phyloP scores from a whole-genome alignment of 2,113 vertebrate genomes.

The Gnathonemus echidnorhynchus region DNA sequence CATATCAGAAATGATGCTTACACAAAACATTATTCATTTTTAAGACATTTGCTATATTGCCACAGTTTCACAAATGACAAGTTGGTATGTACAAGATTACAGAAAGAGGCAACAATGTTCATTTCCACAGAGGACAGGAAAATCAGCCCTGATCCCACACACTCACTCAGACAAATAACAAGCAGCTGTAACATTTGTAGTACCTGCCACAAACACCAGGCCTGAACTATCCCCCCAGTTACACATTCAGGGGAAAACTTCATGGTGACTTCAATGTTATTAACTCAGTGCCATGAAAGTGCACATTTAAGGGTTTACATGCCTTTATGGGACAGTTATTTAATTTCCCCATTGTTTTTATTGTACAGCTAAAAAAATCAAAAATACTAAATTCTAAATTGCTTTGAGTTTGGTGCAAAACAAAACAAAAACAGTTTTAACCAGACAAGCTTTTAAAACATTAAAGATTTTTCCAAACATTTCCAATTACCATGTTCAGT shows the following conservation, averaged over 20 bases:
- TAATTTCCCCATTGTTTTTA: background rate
- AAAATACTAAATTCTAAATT: background rate
- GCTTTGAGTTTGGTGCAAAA: background rate
- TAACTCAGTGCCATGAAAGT: background rate
- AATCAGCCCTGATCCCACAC: background rate
- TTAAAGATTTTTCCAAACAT: background rate
- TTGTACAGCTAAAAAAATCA: background rate
- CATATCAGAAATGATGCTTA: background rate
- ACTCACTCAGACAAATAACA: background rate
- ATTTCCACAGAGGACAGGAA: background rate
- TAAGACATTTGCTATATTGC: background rate
- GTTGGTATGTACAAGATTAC: constrained; percentile 47
- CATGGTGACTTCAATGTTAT: background rate
- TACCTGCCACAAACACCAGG: background rate
- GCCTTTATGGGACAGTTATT: background rate
- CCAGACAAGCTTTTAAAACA: background rate
- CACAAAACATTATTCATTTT: background rate
- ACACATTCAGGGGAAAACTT: background rate
- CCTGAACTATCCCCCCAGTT: background rate
- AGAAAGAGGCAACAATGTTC: constrained; percentile 23
- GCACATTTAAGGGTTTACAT: background rate
- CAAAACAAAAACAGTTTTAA: background rate
- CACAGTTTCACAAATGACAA: background rate
- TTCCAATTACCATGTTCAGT: background rate
- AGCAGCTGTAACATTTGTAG: background rate